Conservation (phyloP, 2,888 invertebrate species). For the Catocala nupta region DNA sequence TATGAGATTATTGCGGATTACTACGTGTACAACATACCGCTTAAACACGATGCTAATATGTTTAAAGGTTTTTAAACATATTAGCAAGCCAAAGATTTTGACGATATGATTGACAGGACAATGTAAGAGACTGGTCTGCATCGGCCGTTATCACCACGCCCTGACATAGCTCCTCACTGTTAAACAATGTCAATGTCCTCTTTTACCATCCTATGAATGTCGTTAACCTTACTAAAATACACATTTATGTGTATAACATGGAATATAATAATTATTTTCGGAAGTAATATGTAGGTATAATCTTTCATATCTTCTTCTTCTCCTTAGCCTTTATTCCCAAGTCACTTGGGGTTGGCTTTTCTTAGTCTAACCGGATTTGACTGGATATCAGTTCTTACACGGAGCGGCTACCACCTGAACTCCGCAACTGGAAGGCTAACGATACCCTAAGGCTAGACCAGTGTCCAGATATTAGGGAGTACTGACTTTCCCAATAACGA, state of each 20-base stretch:
- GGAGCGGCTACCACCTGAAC: no score
- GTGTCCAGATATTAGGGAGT: no score
- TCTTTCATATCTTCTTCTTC: no score
- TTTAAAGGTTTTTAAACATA: no score
- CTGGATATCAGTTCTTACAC: no score
- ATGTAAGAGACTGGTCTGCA: constrained; percentile 61
- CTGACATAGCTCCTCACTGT: constrained; percentile 47
- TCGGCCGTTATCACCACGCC: constrained; percentile 56
- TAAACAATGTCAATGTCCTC: constrained; percentile 68
- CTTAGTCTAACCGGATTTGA: no score
- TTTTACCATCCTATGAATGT: constrained; percentile 44
- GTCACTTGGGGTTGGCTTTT: no score
- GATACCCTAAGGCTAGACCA: no score
- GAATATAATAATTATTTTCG: background rate
- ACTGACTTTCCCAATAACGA: no score
- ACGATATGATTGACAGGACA: constrained; percentile 70
- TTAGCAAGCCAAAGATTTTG: constrained; percentile 43
- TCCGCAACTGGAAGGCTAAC: no score
- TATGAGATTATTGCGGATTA: constrained; percentile 24
- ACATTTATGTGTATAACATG: constrained; percentile 15
- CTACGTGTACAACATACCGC: constrained; percentile 16
- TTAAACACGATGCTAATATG: constrained; percentile 19
- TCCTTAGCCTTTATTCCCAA: no score
- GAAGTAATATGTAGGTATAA: background rate
- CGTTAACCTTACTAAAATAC: constrained; percentile 48